A percentile compares a stretch with the other conserved stretches of the same genome.
These are phyloP conservation scores for Lampropteryx suffumata DNA, from an alignment of 2,888 invertebrate species.

Conservation along the genomic window DNA sequence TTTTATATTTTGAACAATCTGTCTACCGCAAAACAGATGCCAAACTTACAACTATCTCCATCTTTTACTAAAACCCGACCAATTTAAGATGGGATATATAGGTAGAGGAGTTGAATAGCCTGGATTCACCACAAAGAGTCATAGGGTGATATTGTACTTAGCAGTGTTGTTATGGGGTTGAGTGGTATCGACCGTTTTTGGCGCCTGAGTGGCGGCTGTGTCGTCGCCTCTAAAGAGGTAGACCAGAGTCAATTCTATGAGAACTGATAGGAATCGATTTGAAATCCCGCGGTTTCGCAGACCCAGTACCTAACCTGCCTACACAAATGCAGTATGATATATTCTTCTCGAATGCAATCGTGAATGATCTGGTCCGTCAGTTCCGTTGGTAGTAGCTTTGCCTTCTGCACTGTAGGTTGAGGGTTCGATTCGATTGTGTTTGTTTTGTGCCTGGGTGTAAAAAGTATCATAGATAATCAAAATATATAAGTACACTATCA, in stretches of 20 bases:
- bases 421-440: too few species aligned
- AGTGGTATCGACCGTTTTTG: slow-evolving; percentile 23
- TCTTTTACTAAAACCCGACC: slow-evolving; percentile 4
- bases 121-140: neutral
- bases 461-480: too few species aligned
- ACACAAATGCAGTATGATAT: too few species aligned
- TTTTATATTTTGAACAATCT: slow-evolving; percentile 7
- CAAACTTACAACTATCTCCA: slow-evolving; percentile 9
- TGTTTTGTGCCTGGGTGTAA: too few species aligned
- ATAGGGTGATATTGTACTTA: slow-evolving; percentile 7
- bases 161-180: slow-evolving; percentile 10
- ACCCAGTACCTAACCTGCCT: too few species aligned
- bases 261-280: too few species aligned
- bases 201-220: slow-evolving; percentile 21
- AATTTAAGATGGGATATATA: neutral
- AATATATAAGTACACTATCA: too few species aligned
- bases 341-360: too few species aligned
- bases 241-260: slow-evolving; percentile 3
- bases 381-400: too few species aligned
- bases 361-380: too few species aligned
- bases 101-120: neutral
- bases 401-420: too few species aligned
- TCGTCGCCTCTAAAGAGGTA: slow-evolving; percentile 7
- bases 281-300: too few species aligned
- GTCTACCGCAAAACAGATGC: slow-evolving; percentile 8